Base-by-base conservation (phyloP, 1,140 invertebrate species). In the Drosophila watanabei region DNA sequence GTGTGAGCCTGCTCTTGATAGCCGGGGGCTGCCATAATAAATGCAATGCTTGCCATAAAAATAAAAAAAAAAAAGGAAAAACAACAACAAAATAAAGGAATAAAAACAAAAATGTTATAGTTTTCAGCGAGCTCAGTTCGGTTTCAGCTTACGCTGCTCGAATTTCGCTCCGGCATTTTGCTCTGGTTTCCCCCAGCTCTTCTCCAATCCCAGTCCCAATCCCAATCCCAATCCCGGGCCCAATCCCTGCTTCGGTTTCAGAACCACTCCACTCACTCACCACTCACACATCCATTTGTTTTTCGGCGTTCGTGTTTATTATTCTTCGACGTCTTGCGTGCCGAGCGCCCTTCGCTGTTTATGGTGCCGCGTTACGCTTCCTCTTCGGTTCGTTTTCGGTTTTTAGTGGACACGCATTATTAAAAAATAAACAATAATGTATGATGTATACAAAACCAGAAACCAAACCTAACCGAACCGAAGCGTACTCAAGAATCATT, bases 381-480 rank as follows among this genome's bases (percentile, higher is more conserved):
- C 80, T 82, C 80, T 66, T 77, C 48, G 41, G 18, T 45, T 59
- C 51, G 46, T 28, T 45, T 59, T 76, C 49, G 45, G 52, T 64
- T 81, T 91, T 86, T 82, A 91, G 88, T 91, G 88, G 88, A 91
- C 89, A 91, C 88, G 88, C 88, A 91, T 91, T 92, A 91, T 91
- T 91, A 88, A 91, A 91, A 91, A 92, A 91, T 80, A 92, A 91
- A 91, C 86, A 89, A 89, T 90, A 86, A 77, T 77, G 72, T 76
- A 65, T 78, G 75, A 59, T 62, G 78, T 78, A 75, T 75, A 85
- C 58, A 80, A 79, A 62, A 49, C 11, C 52, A 69, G 63, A 48
- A 57, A 59, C 76, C 71, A 57, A 70, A 72, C 32, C 72, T 10
- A 69, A 56, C 73, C 60, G 32, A 65, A 57, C 30, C 11, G 49